These are phyloP conservation scores for Tuta absoluta DNA, from an alignment of 2,888 invertebrate species.

Conservation along the genomic window DNA sequence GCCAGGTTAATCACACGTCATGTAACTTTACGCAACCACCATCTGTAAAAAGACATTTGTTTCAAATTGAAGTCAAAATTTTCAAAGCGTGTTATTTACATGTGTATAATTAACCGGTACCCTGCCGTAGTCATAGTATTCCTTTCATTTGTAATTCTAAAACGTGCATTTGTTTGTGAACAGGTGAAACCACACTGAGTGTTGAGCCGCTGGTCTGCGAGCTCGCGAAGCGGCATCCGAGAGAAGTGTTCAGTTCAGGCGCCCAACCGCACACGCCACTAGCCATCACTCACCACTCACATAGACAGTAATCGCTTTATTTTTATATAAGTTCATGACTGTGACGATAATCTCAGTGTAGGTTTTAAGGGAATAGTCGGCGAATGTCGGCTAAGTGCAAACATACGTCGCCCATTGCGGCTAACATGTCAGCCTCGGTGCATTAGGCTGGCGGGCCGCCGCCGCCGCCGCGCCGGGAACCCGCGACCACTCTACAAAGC, in stretches of 20 bases:
- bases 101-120: too few relatives aligned
- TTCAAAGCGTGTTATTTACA: too few relatives aligned
- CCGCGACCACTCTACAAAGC: constrained; percentile 79
- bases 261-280: constrained; percentile 41
- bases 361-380: constrained; percentile 17
- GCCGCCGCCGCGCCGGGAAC: constrained; percentile 62
- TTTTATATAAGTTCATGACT: constrained; percentile 50
- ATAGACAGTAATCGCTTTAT: constrained; percentile 47
- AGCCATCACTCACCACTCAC: constrained; percentile 50
- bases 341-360: constrained; percentile 21
- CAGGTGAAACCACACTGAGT: constrained; percentile 77
- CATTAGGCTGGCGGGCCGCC: constrained; percentile 45
- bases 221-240: constrained; percentile 44
- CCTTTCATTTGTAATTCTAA: background rate
- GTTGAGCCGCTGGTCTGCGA: constrained; percentile 51
- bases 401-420: constrained; percentile 55
- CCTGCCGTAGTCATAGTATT: too few relatives aligned
- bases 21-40: too few relatives aligned
- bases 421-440: constrained; percentile 58
- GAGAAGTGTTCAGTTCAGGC: constrained; percentile 23
- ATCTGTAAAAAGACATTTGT: too few relatives aligned
- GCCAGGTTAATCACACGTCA: too few relatives aligned
- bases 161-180: constrained; percentile 26
- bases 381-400: constrained; percentile 54
- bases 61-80: too few relatives aligned